A percentile compares a stretch with the other conserved stretches of the same genome.
phyloP scores from a whole-genome alignment of 2,797 vertebrate species.

The Percopsis omiscomaycus region DNA sequence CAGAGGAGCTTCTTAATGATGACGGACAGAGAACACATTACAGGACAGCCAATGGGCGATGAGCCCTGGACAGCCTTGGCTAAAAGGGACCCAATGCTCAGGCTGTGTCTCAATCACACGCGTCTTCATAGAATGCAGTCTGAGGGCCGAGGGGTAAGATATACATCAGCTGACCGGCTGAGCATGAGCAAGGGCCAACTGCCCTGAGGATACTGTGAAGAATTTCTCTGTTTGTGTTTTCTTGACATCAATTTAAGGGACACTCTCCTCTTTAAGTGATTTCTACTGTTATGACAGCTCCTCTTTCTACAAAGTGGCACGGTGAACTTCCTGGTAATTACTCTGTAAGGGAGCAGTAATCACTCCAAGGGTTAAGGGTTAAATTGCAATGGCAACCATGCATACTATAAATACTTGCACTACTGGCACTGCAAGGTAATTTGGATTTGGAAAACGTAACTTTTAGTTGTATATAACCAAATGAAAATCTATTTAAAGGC shows the following conservation, averaged over 20 bases:
- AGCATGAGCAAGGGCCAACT: conserved; percentile 22
- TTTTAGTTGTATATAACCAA: too few species aligned
- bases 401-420: background rate
- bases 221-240: background rate
- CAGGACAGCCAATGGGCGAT: conserved; percentile 38
- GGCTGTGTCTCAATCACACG: conserved; percentile 27
- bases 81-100: background rate
- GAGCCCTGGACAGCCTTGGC: conserved; percentile 3
- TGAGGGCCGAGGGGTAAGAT: background rate
- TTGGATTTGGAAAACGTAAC: background rate
- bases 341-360: conserved; percentile 1
- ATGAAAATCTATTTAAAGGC: background rate
- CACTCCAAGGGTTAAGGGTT: background rate
- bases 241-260: conserved; percentile 5
- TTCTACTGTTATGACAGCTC: conserved; percentile 10
- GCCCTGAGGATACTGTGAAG: conserved; percentile 3
- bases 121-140: conserved; percentile 4
- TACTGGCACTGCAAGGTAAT: conserved; percentile 5
- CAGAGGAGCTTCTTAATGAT: conserved; percentile 58
- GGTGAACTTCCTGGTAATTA: conserved; percentile 6
- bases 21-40: conserved; percentile 48
- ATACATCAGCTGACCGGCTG: conserved; percentile 26
- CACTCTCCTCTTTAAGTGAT: conserved; percentile 2
- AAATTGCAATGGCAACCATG: background rate
- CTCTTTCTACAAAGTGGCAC: conserved; percentile 17